Evolutionary conservation across 2,888 invertebrate species (phyloP).

Genomic region (Onthophagus sagittarius): DNA sequence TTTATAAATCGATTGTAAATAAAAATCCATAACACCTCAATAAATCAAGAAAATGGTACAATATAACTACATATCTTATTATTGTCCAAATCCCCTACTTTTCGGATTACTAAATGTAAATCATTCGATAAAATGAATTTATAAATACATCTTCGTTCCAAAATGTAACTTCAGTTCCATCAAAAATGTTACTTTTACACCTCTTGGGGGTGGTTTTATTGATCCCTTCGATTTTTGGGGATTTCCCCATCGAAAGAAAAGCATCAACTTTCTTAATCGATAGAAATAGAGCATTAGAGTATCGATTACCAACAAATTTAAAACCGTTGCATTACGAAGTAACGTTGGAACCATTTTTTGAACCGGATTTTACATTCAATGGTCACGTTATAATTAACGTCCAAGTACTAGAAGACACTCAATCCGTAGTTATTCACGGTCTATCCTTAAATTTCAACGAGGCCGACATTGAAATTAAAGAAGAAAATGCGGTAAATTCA

Average conservation of each 20-base stretch:
- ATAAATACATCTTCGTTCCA: too few relatives aligned
- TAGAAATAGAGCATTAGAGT: not conserved
- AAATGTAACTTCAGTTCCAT: too few relatives aligned
- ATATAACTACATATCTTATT: too few relatives aligned
- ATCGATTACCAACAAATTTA: slow-evolving; percentile 25
- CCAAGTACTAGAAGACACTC: slow-evolving; percentile 13
- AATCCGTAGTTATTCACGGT: slow-evolving; percentile 24
- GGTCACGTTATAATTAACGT: slow-evolving; percentile 25
- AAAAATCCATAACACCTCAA: too few relatives aligned
- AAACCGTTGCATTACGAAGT: slow-evolving; percentile 26
- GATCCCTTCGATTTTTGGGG: not conserved
- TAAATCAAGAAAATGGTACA: too few relatives aligned
- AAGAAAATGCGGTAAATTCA: not conserved
- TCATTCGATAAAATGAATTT: too few relatives aligned
- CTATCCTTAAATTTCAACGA: not conserved
- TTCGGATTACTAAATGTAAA: too few relatives aligned
- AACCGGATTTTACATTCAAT: slow-evolving; percentile 19
- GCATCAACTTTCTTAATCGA: not conserved
- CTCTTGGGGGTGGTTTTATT: not conserved
- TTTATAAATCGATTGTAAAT: too few relatives aligned
- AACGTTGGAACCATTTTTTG: slow-evolving; percentile 24
- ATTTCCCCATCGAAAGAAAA: not conserved
- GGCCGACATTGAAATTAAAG: not conserved
- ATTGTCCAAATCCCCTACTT: too few relatives aligned
- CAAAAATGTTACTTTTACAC: not conserved